phyloP scores from a whole-genome alignment of 2,888 invertebrate genomes.

The Microchrysa polita region DNA sequence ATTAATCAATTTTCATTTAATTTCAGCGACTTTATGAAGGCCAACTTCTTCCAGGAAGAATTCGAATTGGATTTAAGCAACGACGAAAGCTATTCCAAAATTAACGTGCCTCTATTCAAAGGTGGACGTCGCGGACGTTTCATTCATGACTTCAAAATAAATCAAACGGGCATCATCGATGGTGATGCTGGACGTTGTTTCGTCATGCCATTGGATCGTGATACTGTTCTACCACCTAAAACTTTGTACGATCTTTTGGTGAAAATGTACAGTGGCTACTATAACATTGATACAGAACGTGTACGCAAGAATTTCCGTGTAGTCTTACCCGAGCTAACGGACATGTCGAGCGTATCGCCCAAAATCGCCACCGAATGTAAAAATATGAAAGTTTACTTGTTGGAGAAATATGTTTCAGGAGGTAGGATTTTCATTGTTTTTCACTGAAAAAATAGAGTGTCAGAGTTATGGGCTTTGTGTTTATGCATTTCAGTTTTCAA shows the following conservation, averaged over 20 bases:
- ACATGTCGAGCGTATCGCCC: slow-evolving; percentile 71
- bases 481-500: slow-evolving; percentile 72
- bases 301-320: slow-evolving; percentile 82
- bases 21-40: slow-evolving; percentile 17
- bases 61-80: slow-evolving; percentile 78
- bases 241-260: slow-evolving; percentile 81
- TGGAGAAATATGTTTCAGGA: slow-evolving; percentile 73
- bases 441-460: too few relatives aligned
- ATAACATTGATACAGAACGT: slow-evolving; percentile 81
- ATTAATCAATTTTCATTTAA: not conserved
- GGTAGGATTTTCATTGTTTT: slow-evolving; percentile 66
- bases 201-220: slow-evolving; percentile 86
- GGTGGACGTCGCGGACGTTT: slow-evolving; percentile 85
- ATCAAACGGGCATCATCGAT: slow-evolving; percentile 81
- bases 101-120: slow-evolving; percentile 85
- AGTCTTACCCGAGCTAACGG: slow-evolving; percentile 74
- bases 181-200: slow-evolving; percentile 81
- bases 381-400: slow-evolving; percentile 75
- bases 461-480: not conserved
- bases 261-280: slow-evolving; percentile 83
- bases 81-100: slow-evolving; percentile 80
- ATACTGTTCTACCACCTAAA: slow-evolving; percentile 79
- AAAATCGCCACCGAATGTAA: slow-evolving; percentile 78
- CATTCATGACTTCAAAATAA: slow-evolving; percentile 90
- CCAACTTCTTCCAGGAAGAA: slow-evolving; percentile 76